phyloP scores from a whole-genome alignment of 2,113 vertebrate genomes.

The Odobenus rosmarus region DNA sequence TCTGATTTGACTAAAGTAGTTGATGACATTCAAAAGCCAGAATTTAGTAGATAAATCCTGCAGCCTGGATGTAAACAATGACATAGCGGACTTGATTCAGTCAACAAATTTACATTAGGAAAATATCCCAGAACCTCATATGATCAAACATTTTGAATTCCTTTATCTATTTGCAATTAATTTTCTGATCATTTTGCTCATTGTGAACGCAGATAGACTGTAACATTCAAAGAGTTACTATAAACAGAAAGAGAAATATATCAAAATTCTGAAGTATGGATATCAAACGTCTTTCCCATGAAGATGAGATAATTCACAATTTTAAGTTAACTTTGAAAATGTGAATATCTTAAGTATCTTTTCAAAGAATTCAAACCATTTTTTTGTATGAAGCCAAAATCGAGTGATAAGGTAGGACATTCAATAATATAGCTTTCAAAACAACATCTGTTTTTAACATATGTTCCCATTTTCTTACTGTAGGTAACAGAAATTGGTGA shows the following conservation, averaged over 20 bases:
- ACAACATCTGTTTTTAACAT: constrained; percentile 63
- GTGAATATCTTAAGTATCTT: background rate
- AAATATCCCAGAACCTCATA: background rate
- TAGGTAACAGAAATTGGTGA: constrained; percentile 42
- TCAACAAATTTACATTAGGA: background rate
- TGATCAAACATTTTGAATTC: background rate
- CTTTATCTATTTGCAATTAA: background rate
- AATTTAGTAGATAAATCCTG: background rate
- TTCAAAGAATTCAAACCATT: background rate
- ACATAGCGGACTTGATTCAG: background rate
- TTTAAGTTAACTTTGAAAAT: constrained; percentile 10
- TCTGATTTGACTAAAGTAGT: background rate
- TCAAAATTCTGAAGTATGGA: background rate
- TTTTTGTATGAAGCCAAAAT: constrained; percentile 37
- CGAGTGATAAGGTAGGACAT: background rate
- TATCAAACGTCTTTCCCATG: background rate
- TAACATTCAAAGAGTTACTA: background rate
- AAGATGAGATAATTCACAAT: background rate
- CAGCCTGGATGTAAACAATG: background rate
- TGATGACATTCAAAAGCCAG: background rate
- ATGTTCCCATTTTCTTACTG: constrained; percentile 49
- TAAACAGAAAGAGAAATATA: constrained; percentile 11
- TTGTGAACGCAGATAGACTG: background rate
- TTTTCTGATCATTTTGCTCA: constrained; percentile 32
- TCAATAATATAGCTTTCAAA: constrained; percentile 60